Evolutionary conservation across 1,140 invertebrate genomes (phyloP), one percentile per base, ranked within the genome.

Genomic region (Drosophila orena): DNA sequence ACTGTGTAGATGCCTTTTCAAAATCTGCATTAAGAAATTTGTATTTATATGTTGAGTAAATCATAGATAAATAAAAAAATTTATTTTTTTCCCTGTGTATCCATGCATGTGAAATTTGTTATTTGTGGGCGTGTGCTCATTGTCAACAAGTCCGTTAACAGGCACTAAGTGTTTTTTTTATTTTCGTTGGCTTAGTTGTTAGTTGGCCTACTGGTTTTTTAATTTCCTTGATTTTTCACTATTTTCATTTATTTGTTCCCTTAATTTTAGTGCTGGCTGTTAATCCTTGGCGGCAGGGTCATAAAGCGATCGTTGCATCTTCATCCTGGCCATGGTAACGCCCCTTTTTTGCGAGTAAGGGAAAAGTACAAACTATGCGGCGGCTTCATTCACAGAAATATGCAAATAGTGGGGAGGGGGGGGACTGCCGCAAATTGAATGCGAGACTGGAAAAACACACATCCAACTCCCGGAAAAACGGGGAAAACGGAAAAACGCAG

Each of bases 121-220:
- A 38, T 35, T 30, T 61, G 57, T 37, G 40, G 27, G 58, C 46
- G 59, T 49, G 59, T 72, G 42, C 47, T 37, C 49, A 55, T 62
- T 76, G 75, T 78, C 73, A 70, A 78, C 75, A 78, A 64, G 58
- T 49, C 53, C 58, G 53, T 61, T 69, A 74, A 77, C 74, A 68
- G 61, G 62, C 54, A 47, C 60, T 70, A 57, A 61, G 72, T 65
- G 73, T 73, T 54, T 64, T 54, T 64, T 72, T 53, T 49, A 30
- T 44, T 44, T 54, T 54, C 38, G 22, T 61, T 54, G 30, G 38
- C 47, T 35, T 11, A 37, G 43, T 58, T 11, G 30, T 7, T n/a
- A n/a, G n/a, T n/a, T n/a, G n/a, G 17, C 43, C 56, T 54, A 57
- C 43, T 47, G 54, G 38, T 57, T 56, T 37, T 57, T 46, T 65